Base-by-base conservation (phyloP, 2,888 invertebrate species). In the Nipponacmea schrenckii region DNA sequence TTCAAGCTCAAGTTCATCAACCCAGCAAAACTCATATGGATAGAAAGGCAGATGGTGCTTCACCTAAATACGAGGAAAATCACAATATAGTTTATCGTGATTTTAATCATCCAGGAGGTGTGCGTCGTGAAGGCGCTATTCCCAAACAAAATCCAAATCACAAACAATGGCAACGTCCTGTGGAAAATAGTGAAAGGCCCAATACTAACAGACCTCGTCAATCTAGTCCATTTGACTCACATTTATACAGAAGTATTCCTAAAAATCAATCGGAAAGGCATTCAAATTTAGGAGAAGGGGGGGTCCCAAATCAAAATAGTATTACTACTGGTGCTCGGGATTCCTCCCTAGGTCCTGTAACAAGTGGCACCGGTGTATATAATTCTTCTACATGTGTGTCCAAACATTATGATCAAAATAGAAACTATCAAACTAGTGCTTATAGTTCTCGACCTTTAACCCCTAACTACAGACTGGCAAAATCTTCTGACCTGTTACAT, bases 281-380 rank as follows among this genome's bases (percentile, higher is more conserved):
- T 73, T 69, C 77, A 79, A 79, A 81, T 81, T 83, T 81, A 77
- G 71, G 71, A 70, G 79, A 77, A 78, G 77, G 81, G 80, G 81
- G 81, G 75, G 79, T 78, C 77, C 74, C 74, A 78, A 77, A 76
- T 72, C 73, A 69, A 77, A 39, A 39, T 39, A 79, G 50, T 74
- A 76, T 65, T 56, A 63, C 45, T 64, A 68, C 74, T 63, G 77
- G 75, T 71, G 73, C 74, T 72, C 74, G 72, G 69, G 75, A 74
- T 79, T 77, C 75, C 75, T 79, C 81, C 77, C 77, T 67, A 31
- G 71, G 71, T 39, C 56, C 68, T 26, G 63, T 64, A 31, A 62
- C 75, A 45, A 67, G 74, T 67, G 71, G 72, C 75, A 73, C 77
- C 68, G 74, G 77, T 56, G 20, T 24, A 12, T 56, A 56, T 56